Percentiles rank a stretch among this genome's conserved stretches.
phyloP scores from a whole-genome alignment of 2,888 invertebrate species.

The Leptopterna dolabrata region DNA sequence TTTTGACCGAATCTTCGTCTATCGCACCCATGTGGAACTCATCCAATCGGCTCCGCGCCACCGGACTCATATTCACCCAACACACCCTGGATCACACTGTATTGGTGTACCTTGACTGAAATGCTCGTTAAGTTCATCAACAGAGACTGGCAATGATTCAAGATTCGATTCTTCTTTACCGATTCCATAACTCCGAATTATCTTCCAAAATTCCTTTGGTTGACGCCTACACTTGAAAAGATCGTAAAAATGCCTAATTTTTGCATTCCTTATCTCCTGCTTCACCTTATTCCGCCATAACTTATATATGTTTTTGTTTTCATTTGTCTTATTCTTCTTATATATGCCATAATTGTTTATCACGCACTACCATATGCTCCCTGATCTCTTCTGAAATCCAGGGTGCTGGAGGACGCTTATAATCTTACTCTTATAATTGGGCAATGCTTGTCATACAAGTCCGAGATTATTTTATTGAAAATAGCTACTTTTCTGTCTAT shows the following conservation, averaged over 20 bases:
- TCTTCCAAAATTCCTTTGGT: background rate
- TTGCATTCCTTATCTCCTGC: background rate
- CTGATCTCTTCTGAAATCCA: background rate
- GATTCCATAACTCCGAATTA: background rate
- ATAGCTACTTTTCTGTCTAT: background rate
- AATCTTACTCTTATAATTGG: background rate
- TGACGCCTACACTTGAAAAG: background rate
- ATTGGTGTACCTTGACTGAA: background rate
- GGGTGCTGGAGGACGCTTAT: background rate
- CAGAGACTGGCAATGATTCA: background rate
- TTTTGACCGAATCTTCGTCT: background rate
- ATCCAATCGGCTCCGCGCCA: background rate
- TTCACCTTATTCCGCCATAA: background rate
- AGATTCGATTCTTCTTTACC: background rate
- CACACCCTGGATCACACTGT: background rate
- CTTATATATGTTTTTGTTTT: background rate
- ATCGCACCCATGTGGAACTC: background rate
- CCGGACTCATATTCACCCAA: background rate
- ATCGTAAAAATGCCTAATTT: background rate
- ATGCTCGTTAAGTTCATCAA: background rate
- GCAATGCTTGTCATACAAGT: background rate
- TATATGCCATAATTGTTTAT: background rate
- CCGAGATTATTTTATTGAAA: background rate
- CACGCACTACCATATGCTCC: background rate
- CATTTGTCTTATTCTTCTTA: background rate